Evolutionary conservation across 2,888 invertebrate genomes (phyloP), one percentile per base, ranked within the genome.

Genomic region (Drosophila neotestacea): DNA sequence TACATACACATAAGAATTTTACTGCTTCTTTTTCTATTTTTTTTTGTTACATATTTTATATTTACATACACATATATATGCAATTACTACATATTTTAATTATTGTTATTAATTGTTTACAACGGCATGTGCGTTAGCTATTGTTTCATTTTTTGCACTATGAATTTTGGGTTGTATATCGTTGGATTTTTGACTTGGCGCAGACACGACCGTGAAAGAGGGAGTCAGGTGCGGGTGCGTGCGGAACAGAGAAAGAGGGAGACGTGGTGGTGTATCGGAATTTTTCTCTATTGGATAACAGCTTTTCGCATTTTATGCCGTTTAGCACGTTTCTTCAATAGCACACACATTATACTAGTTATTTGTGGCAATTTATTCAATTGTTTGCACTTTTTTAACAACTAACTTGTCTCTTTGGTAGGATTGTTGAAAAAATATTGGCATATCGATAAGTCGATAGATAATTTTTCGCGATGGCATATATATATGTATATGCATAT

Each of bases 201-300:
- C 62, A 75, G 72, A 71, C 65, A 71, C 65, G 77, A 72, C 73
- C 48, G 46, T 70, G 47, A 77, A 60, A 69, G 60, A 63, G 67
- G 50, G 50, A 64, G 79, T 62, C 76, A 69, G 80, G 73, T 79
- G 77, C 51, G 60, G 59, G 67, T 65, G 80, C 63, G 63, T 73
- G 32, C 52, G 54, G 56, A 60, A 44, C 34, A 41, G 36, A 56
- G 34, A 22, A 22, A 61, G 60, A 44, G 56, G 28, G 39, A 60
- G 68, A 60, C 36, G 61, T 67, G 66, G 67, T 77, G 79, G 67
- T 77, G 79, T 85, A 79, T 84, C 67, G 84, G 75, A 84, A 85
- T 85, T 85, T 85, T 81, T 85, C 85, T 84, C 84, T 85, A 85
- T 85, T 85, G 85, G 81, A 85, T 85, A 85, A 77, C 68, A 76